A percentile compares a stretch with the other conserved stretches of the same genome.
Evolutionary conservation across 2,888 invertebrate genomes (phyloP).

Genomic region (Philereme transversata): DNA sequence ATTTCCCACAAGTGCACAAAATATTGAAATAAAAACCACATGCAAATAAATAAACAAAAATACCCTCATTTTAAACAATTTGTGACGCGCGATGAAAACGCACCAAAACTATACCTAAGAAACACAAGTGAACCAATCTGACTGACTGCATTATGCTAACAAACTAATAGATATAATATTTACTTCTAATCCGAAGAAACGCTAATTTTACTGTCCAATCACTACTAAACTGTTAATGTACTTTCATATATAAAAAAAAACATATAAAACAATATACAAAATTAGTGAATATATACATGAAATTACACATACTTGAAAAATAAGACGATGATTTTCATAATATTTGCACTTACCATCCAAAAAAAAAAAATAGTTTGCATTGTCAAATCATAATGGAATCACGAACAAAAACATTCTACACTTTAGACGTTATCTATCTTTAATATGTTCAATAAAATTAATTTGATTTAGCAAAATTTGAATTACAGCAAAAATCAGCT

Average conservation of each 20-base stretch:
- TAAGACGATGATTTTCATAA: slow-evolving; percentile 41
- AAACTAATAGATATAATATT: slow-evolving; percentile 15
- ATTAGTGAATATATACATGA: slow-evolving; percentile 51
- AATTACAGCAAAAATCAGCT: slow-evolving; percentile 53
- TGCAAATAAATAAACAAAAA: slow-evolving; percentile 33
- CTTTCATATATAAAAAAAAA: slow-evolving; percentile 51
- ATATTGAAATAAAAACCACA: slow-evolving; percentile 27
- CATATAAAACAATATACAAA: slow-evolving; percentile 60
- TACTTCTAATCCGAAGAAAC: slow-evolving; percentile 12
- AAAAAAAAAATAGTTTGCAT: slow-evolving; percentile 38
- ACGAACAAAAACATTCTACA: slow-evolving; percentile 48
- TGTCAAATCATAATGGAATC: slow-evolving; percentile 38
- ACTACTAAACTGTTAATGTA: slow-evolving; percentile 40
- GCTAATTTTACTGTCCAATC: slow-evolving; percentile 17
- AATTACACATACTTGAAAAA: slow-evolving; percentile 5
- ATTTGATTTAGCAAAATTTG: slow-evolving; percentile 51
- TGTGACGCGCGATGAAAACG: slow-evolving; percentile 22
- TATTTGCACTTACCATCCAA: slow-evolving; percentile 50
- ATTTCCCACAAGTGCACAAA: slow-evolving; percentile 26
- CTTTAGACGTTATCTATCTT: slow-evolving; percentile 60
- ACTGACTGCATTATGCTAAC: slow-evolving; percentile 27
- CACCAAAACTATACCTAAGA: slow-evolving; percentile 19
- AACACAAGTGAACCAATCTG: slow-evolving; percentile 17
- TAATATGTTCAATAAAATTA: slow-evolving; percentile 50
- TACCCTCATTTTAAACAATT: slow-evolving; percentile 23